Evolutionary conservation across 2,113 vertebrate genomes (phyloP).

Genomic region (Psilopogon haemacephalus): DNA sequence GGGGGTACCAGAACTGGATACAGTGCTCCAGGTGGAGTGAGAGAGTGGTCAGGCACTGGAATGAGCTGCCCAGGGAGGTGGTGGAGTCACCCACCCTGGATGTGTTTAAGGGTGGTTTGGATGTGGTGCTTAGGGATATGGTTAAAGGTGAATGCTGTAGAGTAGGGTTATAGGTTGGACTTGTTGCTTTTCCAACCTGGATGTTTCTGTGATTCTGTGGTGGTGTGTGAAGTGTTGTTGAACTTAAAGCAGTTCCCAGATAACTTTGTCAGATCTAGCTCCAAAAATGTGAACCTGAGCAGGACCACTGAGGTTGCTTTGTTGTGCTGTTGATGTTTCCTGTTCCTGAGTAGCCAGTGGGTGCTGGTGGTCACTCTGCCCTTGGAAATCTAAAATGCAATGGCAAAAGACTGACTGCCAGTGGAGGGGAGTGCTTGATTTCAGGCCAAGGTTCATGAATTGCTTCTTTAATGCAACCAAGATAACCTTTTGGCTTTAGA

Average conservation of each 20-base stretch:
- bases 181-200: no score
- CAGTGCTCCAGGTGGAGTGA: no score
- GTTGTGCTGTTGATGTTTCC: background rate
- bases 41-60: no score
- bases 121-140: no score
- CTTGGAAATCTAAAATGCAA: background rate
- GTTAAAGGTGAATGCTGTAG: no score
- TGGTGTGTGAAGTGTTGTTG: background rate
- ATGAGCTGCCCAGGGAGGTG: no score
- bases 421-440: background rate
- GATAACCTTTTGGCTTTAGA: background rate
- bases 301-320: background rate
- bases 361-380: background rate
- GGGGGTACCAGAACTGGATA: no score
- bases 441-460: background rate
- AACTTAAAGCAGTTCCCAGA: background rate
- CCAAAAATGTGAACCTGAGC: background rate
- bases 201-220: background rate
- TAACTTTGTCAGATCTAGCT: background rate
- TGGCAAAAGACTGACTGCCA: background rate
- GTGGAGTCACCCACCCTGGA: no score
- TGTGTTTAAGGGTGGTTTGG: no score
- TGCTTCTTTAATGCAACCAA: background rate
- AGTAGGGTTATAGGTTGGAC: no score
- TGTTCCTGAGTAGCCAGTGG: background rate